Conservation (phyloP, 2,113 vertebrate genomes). For the Catagonus wagneri region DNA sequence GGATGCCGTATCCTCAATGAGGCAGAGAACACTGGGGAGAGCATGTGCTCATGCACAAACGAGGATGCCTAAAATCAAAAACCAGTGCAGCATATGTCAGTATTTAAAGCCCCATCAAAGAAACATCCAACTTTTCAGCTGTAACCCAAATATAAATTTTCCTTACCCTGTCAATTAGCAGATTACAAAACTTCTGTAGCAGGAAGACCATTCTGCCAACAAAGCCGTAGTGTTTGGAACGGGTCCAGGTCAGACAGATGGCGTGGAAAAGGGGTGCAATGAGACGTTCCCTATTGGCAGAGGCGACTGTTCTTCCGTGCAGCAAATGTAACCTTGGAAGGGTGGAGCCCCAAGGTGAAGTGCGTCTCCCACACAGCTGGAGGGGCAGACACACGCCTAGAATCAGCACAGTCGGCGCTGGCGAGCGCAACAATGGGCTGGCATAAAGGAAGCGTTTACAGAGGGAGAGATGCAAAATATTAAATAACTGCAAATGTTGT, state of each 20-base stretch:
- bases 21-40: slow-evolving; percentile 71
- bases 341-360: slow-evolving; percentile 87
- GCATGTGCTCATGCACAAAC: not conserved
- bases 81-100: slow-evolving; percentile 67
- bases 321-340: slow-evolving; percentile 85
- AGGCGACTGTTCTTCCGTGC: slow-evolving; percentile 86
- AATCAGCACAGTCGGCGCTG: not conserved
- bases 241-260: slow-evolving; percentile 94
- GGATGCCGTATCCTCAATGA: slow-evolving; percentile 75
- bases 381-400: slow-evolving; percentile 3
- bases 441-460: not conserved
- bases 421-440: not conserved
- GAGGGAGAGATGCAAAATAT: slow-evolving; percentile 36
- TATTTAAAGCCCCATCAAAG: slow-evolving; percentile 82
- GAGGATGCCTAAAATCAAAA: slow-evolving; percentile 72
- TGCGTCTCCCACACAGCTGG: slow-evolving; percentile 86
- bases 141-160: slow-evolving; percentile 83
- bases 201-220: slow-evolving; percentile 90
- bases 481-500: slow-evolving; percentile 35
- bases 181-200: slow-evolving; percentile 92
- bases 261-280: slow-evolving; percentile 91
- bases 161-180: slow-evolving; percentile 92
- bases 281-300: slow-evolving; percentile 86
- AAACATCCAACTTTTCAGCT: slow-evolving; percentile 84
- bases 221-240: slow-evolving; percentile 89